phyloP scores from a whole-genome alignment of 2,888 invertebrate species.

The Heliconius aoede region DNA sequence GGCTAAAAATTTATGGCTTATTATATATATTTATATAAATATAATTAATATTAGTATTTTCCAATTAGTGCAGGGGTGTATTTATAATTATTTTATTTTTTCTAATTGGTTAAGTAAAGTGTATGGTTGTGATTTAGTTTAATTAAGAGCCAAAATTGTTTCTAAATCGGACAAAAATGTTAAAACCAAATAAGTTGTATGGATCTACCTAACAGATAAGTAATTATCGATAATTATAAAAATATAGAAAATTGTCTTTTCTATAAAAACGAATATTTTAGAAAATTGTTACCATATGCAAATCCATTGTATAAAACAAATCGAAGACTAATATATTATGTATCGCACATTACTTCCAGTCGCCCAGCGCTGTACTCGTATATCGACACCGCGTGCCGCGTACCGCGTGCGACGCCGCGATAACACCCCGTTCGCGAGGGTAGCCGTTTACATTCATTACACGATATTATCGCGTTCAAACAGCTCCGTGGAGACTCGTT shows the following conservation, averaged over 20 bases:
- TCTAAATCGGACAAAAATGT: background rate
- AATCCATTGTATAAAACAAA: slow-evolving; percentile 17
- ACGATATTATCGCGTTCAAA: slow-evolving; percentile 77
- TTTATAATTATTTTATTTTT: background rate
- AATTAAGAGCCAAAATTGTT: background rate
- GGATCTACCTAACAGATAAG: background rate
- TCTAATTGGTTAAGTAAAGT: background rate
- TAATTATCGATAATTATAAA: background rate
- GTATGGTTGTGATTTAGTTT: background rate
- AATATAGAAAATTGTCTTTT: background rate
- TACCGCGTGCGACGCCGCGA: slow-evolving; percentile 66
- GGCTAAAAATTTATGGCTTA: too few relatives aligned
- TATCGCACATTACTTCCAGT: slow-evolving; percentile 41
- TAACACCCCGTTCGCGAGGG: slow-evolving; percentile 68
- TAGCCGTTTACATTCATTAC: slow-evolving; percentile 75
- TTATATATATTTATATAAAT: too few relatives aligned
- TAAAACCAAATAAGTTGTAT: background rate
- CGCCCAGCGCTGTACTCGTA: slow-evolving; percentile 34
- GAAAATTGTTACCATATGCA: background rate
- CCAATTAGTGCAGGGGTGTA: too few relatives aligned
- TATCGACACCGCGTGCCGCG: slow-evolving; percentile 47
- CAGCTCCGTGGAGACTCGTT: slow-evolving; percentile 70
- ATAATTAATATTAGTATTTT: background rate
- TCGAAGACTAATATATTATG: slow-evolving; percentile 33
- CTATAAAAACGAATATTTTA: too few relatives aligned